Percentiles rank a stretch among this genome's conserved stretches.
These are phyloP conservation scores for Triplophysa dalaica DNA, from an alignment of 2,113 vertebrate species.

Conservation along the genomic window DNA sequence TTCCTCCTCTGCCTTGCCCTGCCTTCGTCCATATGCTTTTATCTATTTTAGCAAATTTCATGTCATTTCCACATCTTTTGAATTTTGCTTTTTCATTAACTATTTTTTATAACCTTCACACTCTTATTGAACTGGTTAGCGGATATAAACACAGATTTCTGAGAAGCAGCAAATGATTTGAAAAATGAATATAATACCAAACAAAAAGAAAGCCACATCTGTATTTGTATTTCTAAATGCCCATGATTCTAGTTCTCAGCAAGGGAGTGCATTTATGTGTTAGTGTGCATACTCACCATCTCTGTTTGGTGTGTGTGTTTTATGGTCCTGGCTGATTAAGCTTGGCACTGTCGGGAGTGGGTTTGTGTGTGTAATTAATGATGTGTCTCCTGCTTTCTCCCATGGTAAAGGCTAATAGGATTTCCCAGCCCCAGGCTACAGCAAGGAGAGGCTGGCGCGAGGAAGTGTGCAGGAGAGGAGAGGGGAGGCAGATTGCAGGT, in stretches of 20 bases:
- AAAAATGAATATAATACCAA: neutral
- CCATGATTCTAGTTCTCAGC: neutral
- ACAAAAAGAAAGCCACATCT: neutral
- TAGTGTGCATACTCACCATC: neutral
- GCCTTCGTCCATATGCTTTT: slow-evolving; percentile 11
- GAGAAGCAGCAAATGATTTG: neutral
- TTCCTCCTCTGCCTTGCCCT: slow-evolving; percentile 16
- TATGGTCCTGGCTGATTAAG: slow-evolving; percentile 54
- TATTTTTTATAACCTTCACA: neutral
- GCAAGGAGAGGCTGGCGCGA: slow-evolving; percentile 47
- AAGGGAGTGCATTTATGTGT: slow-evolving; percentile 14
- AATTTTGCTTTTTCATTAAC: neutral
- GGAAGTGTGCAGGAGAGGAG: slow-evolving; percentile 17
- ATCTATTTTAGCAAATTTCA: slow-evolving; percentile 23
- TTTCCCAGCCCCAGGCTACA: slow-evolving; percentile 70
- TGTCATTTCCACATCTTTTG: slow-evolving; percentile 13
- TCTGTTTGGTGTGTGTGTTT: slow-evolving; percentile 30
- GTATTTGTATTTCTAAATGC: neutral
- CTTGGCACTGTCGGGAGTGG: slow-evolving; percentile 58
- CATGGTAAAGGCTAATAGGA: slow-evolving; percentile 72
- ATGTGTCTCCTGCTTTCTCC: slow-evolving; percentile 72
- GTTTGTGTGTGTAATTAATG: slow-evolving; percentile 76
- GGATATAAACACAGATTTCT: neutral
- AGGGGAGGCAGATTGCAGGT: slow-evolving; percentile 35
- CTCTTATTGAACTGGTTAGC: neutral